Evolutionary conservation across 2,888 invertebrate genomes (phyloP).

Genomic region (Achlya flavicornis): DNA sequence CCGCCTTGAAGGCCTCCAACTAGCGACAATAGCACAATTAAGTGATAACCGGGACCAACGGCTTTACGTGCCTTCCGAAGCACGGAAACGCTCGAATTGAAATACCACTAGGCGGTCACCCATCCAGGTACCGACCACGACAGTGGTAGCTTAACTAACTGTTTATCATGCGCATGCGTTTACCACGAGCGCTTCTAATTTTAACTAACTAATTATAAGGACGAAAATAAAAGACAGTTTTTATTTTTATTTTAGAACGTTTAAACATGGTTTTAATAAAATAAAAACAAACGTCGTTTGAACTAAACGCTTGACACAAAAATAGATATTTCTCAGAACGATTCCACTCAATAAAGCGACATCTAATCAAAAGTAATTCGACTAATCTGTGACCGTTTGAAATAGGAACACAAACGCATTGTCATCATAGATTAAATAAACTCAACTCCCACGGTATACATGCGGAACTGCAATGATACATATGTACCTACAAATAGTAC

Average conservation of each 20-base stretch:
- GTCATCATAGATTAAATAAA: slow-evolving; percentile 14
- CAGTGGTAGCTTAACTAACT: too few species aligned
- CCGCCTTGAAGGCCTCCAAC: too few species aligned
- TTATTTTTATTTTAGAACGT: background rate
- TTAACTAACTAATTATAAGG: too few species aligned
- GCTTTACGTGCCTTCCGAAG: too few species aligned
- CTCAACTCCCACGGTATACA: slow-evolving; percentile 29
- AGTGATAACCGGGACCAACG: too few species aligned
- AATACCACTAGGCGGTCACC: too few species aligned
- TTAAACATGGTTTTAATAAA: background rate
- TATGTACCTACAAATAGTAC: slow-evolving; percentile 29
- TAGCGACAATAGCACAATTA: too few species aligned
- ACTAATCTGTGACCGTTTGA: background rate
- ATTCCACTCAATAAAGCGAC: slow-evolving; percentile 3
- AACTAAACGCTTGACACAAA: background rate
- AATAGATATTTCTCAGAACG: slow-evolving; percentile 4
- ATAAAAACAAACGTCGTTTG: background rate
- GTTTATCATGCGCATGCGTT: too few species aligned
- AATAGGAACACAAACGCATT: slow-evolving; percentile 29
- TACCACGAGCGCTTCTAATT: too few species aligned
- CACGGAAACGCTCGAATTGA: too few species aligned
- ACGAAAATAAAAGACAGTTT: too few species aligned
- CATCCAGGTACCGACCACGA: too few species aligned
- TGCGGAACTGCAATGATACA: slow-evolving; percentile 31
- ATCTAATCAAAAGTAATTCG: slow-evolving; percentile 3